Base-by-base conservation (phyloP, 2,113 vertebrate species). In the Catharus bicknelli region DNA sequence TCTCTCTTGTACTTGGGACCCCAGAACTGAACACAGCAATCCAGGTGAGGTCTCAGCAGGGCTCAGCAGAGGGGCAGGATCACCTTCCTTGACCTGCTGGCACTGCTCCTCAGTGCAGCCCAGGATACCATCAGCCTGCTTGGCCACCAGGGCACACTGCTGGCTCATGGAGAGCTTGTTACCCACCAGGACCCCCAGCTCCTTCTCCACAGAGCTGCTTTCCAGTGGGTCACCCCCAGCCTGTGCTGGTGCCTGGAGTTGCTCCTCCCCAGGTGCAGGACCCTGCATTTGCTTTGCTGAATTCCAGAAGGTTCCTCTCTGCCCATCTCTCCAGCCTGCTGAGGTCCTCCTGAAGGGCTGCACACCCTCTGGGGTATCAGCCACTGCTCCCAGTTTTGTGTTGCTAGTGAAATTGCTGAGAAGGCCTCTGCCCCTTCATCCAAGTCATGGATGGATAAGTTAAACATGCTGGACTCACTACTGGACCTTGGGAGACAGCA, bases 241-340 rank as follows among this genome's bases (percentile, higher is more conserved):
- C 59, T 64, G 15, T 40, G 42, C 34, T 38, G 18, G 0, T 55
- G 22, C 15, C 0, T 11, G 5, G 14, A 18, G 1, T 48, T 64
- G 0, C 42, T 74, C 1, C 1, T 48, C 12, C 12, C 19, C 4
- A 25, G 29, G 6, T 19, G 12, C 0, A 57, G 59, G 42, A 48
- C 0, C 29, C 34, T 36, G 34, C 34, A 36, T 36, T 36, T 36
- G 34, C 34, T 36, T 36, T 36, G 34, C 34, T 36, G 34, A 36
- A 36, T 36, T 36, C 34, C 34, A 36, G 34, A 36, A 36, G 34
- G 34, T 36, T 36, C 34, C 7, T 36, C 34, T 36, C 34, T 40
- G 42, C 59, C 59, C 69, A 29, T 55, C 29, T 25, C 69, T 74
- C 29, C 69, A 83, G 48, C 9, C 42, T 64, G 14, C 3, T 1